These are phyloP conservation scores for Tupaia tana DNA, from an alignment of 2,113 vertebrate species.

Conservation along the genomic window DNA sequence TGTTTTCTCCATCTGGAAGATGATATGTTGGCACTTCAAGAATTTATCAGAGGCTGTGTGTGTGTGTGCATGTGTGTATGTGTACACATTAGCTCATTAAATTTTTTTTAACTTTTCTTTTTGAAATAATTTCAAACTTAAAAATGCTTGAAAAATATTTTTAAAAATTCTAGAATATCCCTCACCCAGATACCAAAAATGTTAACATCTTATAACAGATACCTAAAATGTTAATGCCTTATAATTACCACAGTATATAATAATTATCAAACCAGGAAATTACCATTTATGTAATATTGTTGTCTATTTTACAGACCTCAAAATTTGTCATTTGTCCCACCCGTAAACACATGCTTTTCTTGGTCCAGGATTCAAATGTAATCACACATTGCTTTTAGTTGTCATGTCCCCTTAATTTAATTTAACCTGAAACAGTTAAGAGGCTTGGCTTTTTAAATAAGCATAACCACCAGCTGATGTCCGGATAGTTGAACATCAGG, in stretches of 20 bases:
- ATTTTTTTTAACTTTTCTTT: constrained; percentile 38
- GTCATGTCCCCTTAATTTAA: background rate
- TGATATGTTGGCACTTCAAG: constrained; percentile 40
- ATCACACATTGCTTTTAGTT: background rate
- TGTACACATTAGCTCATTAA: background rate
- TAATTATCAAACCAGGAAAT: constrained; percentile 36
- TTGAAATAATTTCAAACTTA: constrained; percentile 59
- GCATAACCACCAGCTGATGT: background rate
- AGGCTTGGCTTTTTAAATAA: constrained; percentile 14
- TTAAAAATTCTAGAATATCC: constrained; percentile 17
- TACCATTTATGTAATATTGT: background rate
- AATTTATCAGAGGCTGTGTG: background rate
- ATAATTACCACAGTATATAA: background rate
- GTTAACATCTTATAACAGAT: background rate
- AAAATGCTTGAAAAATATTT: constrained; percentile 5
- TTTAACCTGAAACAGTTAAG: background rate
- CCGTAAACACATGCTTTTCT: background rate
- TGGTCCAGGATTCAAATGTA: background rate
- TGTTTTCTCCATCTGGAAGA: constrained; percentile 1
- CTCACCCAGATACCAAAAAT: background rate
- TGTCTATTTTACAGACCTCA: constrained; percentile 14
- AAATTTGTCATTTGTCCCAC: background rate
- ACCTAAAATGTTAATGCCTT: background rate
- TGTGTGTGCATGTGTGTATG: background rate
- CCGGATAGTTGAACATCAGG: background rate